Percentiles rank a stretch among this genome's conserved stretches.
Evolutionary conservation across 2,113 vertebrate species (phyloP).

Genomic region (Aphyosemion australe): DNA sequence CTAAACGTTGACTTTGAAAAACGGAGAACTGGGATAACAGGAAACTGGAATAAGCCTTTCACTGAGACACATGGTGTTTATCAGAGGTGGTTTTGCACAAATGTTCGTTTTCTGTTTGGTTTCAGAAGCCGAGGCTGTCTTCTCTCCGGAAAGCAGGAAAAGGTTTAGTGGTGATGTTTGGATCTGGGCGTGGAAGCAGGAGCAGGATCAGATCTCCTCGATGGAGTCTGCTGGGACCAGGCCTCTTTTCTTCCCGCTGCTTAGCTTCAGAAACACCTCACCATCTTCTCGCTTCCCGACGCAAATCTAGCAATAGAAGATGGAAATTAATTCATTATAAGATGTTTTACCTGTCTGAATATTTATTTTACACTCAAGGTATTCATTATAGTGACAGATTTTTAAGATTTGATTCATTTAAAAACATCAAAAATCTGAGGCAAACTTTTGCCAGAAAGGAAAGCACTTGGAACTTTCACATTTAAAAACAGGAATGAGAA

Average conservation of each 20-base stretch:
- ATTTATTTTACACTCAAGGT: no score
- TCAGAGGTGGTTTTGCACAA: constrained; percentile 10
- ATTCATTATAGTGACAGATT: no score
- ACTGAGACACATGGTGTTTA: no score
- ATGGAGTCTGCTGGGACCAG: constrained; percentile 86
- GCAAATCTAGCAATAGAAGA: constrained; percentile 81
- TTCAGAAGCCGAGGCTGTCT: constrained; percentile 11
- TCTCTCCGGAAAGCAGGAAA: background rate
- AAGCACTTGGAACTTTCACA: no score
- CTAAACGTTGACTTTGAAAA: constrained; percentile 16
- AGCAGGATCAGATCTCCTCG: constrained; percentile 84
- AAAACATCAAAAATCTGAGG: no score
- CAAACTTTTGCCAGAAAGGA: no score
- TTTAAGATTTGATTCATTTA: no score
- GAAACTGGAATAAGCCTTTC: background rate
- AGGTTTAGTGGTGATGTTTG: background rate
- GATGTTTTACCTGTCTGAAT: no score
- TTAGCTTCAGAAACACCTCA: constrained; percentile 85
- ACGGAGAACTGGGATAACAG: constrained; percentile 1
- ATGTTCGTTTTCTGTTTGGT: constrained; percentile 5
- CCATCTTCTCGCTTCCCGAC: constrained; percentile 84
- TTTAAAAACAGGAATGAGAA: no score
- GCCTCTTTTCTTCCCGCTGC: constrained; percentile 90
- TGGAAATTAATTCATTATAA: background rate
- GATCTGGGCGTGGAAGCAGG: background rate